A percentile compares a stretch with the other conserved stretches of the same genome.
Conservation (phyloP, 2,888 invertebrate species). For the Chydorus sphaericus region DNA sequence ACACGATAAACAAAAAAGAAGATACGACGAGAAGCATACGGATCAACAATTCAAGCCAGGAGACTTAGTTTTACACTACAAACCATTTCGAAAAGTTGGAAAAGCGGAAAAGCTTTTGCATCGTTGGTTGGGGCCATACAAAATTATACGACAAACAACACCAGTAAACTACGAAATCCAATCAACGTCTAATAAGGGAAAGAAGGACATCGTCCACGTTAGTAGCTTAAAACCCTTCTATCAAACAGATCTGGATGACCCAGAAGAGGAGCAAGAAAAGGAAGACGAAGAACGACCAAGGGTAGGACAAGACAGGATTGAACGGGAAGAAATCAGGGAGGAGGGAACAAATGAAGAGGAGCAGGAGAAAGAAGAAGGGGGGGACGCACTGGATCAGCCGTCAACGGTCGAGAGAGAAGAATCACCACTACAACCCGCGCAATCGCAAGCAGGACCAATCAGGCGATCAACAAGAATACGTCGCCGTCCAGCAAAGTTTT, state of each 20-base stretch:
- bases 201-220: slow-evolving; percentile 9
- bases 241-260: no score
- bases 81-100: not conserved
- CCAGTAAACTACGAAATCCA: slow-evolving; percentile 10
- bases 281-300: no score
- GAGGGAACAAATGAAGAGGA: no score
- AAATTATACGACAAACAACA: slow-evolving; percentile 2
- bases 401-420: no score
- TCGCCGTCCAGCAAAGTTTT: not conserved
- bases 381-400: no score
- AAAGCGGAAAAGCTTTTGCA: not conserved
- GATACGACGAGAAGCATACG: not conserved
- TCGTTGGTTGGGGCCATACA: slow-evolving; percentile 2
- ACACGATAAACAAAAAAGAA: not conserved
- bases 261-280: no score
- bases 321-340: no score
- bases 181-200: not conserved
- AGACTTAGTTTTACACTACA: not conserved
- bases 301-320: no score
- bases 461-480: no score
- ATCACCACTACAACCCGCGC: no score
- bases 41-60: not conserved
- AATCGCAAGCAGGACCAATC: no score
- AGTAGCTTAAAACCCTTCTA: not conserved
- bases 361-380: no score